phyloP scores from a whole-genome alignment of 2,888 invertebrate genomes.

The Julus scanicus region DNA sequence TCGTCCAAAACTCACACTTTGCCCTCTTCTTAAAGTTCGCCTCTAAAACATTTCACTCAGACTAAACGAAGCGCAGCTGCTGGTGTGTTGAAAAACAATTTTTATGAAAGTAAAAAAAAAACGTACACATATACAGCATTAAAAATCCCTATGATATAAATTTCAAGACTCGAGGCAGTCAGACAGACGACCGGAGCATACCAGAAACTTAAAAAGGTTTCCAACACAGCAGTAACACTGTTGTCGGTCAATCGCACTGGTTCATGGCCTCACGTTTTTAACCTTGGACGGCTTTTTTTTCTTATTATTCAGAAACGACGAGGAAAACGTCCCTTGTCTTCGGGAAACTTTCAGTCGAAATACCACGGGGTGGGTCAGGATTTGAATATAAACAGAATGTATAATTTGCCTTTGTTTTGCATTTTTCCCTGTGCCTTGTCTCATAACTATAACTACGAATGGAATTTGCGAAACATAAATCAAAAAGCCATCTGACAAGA shows the following conservation, averaged over 20 bases:
- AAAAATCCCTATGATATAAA: background rate
- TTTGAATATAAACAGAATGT: constrained; percentile 27
- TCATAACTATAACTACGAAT: background rate
- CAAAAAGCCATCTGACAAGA: background rate
- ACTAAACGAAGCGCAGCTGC: constrained; percentile 20
- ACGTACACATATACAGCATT: background rate
- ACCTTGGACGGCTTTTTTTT: constrained; percentile 9
- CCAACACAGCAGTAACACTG: background rate
- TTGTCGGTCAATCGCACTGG: constrained; percentile 36
- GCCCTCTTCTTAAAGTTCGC: constrained; percentile 21
- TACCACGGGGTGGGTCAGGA: constrained; percentile 5
- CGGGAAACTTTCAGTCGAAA: background rate
- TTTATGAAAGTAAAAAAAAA: background rate
- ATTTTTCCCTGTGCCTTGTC: background rate
- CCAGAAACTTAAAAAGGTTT: background rate
- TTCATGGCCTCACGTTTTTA: constrained; percentile 39
- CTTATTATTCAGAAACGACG: background rate
- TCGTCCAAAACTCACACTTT: constrained; percentile 17
- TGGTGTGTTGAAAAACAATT: constrained; percentile 36
- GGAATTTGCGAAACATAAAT: background rate
- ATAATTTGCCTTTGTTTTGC: constrained; percentile 22
- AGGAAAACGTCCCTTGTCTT: constrained; percentile 32
- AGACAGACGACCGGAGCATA: constrained; percentile 1
- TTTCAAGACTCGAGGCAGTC: background rate
- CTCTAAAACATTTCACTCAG: background rate